Percentiles rank a stretch among this genome's conserved stretches.
Conservation (phyloP, 2,888 invertebrate genomes). For the Melitaea athalia region DNA sequence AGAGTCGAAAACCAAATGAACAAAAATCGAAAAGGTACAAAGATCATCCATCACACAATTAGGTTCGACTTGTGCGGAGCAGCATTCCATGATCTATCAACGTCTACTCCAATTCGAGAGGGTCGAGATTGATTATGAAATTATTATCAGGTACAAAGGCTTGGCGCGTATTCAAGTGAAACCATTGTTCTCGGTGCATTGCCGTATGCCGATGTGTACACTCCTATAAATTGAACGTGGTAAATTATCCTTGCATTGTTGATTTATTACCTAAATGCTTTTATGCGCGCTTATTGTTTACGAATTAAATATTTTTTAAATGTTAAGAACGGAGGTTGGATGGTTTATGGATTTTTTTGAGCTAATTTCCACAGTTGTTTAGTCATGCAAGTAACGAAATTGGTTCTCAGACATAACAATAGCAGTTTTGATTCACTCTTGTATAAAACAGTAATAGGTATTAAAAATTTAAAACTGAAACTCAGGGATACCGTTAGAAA, state of each 20-base stretch:
- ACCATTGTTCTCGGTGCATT: conserved; percentile 34
- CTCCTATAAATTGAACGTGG: conserved; percentile 4
- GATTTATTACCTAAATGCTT: neutral
- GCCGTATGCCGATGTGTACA: conserved; percentile 14
- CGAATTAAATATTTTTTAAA: neutral
- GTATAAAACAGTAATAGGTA: neutral
- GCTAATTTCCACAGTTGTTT: too few relatives aligned
- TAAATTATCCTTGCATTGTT: conserved; percentile 11
- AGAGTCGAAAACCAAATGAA: conserved; percentile 9
- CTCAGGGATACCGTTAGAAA: conserved; percentile 40
- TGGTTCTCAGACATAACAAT: neutral
- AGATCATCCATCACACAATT: conserved; percentile 52
- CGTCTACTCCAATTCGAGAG: conserved; percentile 47
- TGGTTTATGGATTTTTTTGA: too few relatives aligned
- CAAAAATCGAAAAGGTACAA: conserved; percentile 25
- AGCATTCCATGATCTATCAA: conserved; percentile 52
- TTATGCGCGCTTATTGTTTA: neutral
- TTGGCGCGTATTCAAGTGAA: conserved; percentile 34
- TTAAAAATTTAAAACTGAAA: conserved; percentile 21
- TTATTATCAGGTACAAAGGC: conserved; percentile 46
- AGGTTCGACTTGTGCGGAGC: conserved; percentile 43
- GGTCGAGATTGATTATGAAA: conserved; percentile 53
- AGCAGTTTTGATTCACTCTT: neutral
- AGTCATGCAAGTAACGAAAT: too few relatives aligned
- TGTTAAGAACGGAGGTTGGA: too few relatives aligned